These are phyloP conservation scores for Gymnocephalus cernua DNA, from an alignment of 2,113 vertebrate species.

Conservation along the genomic window DNA sequence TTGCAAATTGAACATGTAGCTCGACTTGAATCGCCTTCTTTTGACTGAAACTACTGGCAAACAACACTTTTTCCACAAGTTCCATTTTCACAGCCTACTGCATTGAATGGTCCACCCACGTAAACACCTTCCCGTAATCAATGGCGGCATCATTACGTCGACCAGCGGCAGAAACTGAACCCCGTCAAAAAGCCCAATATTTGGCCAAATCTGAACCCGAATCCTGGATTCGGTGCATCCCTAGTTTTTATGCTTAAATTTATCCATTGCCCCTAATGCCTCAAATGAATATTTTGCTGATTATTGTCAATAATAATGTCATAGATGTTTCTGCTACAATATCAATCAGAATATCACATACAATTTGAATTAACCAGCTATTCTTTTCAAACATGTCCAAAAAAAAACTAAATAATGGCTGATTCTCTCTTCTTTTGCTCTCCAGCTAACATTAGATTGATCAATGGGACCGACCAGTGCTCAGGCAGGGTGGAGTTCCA, in stretches of 20 bases:
- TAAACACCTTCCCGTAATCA: too few species aligned
- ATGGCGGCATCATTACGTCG: too few species aligned
- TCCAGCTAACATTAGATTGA: slow-evolving; percentile 60
- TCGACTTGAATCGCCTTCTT: too few species aligned
- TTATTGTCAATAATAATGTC: background rate
- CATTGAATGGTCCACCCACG: too few species aligned
- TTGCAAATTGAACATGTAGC: too few species aligned
- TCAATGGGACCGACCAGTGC: slow-evolving; percentile 60
- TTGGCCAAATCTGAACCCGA: too few species aligned
- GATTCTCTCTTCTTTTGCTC: slow-evolving; percentile 10
- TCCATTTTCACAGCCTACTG: too few species aligned
- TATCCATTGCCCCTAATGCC: background rate
- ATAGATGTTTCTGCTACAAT: background rate
- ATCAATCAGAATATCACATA: background rate
- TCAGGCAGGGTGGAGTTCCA: slow-evolving; percentile 71
- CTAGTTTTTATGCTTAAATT: background rate
- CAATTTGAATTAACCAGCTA: background rate
- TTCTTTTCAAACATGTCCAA: background rate
- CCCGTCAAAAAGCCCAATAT: too few species aligned
- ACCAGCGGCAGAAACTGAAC: too few species aligned
- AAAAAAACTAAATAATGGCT: background rate
- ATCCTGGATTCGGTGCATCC: too few species aligned
- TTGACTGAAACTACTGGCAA: too few species aligned
- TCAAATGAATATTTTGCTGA: background rate
- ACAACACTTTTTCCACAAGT: too few species aligned